phyloP scores from a whole-genome alignment of 2,888 invertebrate genomes.

The Parapristionchus giblindavisi region DNA sequence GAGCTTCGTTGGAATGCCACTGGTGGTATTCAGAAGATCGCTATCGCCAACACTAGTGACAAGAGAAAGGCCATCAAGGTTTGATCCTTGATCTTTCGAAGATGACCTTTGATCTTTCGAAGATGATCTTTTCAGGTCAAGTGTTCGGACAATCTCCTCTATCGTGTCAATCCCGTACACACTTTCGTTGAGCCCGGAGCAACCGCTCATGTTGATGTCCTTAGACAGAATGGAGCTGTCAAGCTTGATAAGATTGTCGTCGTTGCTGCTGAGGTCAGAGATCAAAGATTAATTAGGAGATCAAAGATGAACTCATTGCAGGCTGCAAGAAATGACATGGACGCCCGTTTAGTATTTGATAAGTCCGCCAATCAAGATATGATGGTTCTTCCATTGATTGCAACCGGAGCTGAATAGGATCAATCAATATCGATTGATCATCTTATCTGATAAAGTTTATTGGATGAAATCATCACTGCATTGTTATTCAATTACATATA shows the following conservation, averaged over 20 bases:
- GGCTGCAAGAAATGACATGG: too few species aligned
- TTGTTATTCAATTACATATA: too few species aligned
- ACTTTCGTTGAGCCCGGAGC: slow-evolving; percentile 34
- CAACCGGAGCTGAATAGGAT: too few species aligned
- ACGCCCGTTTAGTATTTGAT: too few species aligned
- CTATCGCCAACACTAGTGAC: slow-evolving; percentile 25
- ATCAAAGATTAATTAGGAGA: too few species aligned
- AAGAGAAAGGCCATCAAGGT: slow-evolving; percentile 35
- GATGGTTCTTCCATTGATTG: too few species aligned
- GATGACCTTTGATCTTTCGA: neutral
- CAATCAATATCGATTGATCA: too few species aligned
- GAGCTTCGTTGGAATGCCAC: slow-evolving; percentile 21
- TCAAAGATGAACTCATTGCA: too few species aligned
- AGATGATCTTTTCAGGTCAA: slow-evolving; percentile 37
- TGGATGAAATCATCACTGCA: too few species aligned
- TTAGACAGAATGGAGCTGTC: slow-evolving; percentile 36
- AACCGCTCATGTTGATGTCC: neutral
- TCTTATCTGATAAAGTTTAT: too few species aligned
- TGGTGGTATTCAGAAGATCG: slow-evolving; percentile 26
- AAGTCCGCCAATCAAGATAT: too few species aligned
- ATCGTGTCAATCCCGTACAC: slow-evolving; percentile 35
- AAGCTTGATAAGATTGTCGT: slow-evolving; percentile 36
- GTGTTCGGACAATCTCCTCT: slow-evolving; percentile 37
- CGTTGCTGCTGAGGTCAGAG: slow-evolving; percentile 32
- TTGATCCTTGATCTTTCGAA: neutral